A percentile compares a stretch with the other conserved stretches of the same genome.
Evolutionary conservation across 2,888 invertebrate species (phyloP).

Genomic region (Siphlonurus alternatus): DNA sequence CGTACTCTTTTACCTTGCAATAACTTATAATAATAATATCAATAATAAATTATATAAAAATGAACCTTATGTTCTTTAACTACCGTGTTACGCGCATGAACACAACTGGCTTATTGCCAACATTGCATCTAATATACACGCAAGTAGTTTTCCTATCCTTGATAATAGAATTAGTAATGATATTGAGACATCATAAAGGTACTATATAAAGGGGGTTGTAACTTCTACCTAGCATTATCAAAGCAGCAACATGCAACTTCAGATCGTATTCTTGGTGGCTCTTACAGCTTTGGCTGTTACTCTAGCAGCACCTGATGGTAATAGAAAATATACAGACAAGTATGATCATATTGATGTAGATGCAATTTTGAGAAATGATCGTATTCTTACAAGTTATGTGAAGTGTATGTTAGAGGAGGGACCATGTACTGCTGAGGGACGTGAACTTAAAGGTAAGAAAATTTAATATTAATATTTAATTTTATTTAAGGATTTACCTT

Average conservation of each 20-base stretch:
- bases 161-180: not conserved
- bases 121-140: not conserved
- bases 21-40: too few relatives aligned
- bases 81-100: too few relatives aligned
- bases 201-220: not conserved
- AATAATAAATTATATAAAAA: too few relatives aligned
- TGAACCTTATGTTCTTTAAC: too few relatives aligned
- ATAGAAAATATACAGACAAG: constrained; percentile 15
- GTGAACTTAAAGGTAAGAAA: constrained; percentile 17
- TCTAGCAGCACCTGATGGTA: not conserved
- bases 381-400: constrained; percentile 17
- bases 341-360: constrained; percentile 20
- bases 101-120: not conserved
- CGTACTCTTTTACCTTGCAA: too few relatives aligned
- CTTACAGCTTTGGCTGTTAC: not conserved
- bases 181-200: not conserved
- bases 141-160: not conserved
- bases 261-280: not conserved
- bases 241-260: not conserved
- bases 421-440: constrained; percentile 18
- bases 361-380: constrained; percentile 18
- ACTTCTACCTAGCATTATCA: too few relatives aligned
- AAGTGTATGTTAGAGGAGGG: constrained; percentile 19
- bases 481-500: not conserved
- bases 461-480: not conserved